Percentiles rank a stretch among this genome's conserved stretches.
phyloP scores from a whole-genome alignment of 2,888 invertebrate genomes.

The Schizotus pectinicornis region DNA sequence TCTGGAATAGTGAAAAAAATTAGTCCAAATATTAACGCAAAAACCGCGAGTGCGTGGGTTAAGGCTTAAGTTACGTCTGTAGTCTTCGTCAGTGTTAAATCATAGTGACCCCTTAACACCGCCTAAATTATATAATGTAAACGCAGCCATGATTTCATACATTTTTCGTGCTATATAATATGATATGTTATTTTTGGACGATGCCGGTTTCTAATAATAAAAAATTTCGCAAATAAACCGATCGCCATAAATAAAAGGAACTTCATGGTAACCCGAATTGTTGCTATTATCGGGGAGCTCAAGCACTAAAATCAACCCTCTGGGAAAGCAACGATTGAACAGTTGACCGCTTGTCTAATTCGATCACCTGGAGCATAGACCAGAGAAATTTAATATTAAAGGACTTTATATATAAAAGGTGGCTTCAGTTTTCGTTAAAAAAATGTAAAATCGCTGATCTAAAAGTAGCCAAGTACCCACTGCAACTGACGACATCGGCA shows the following conservation, averaged over 20 bases:
- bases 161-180: conserved; percentile 43
- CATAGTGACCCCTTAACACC: conserved; percentile 18
- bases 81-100: conserved; percentile 18
- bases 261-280: not conserved
- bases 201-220: conserved; percentile 51
- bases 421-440: conserved; percentile 39
- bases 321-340: too few species aligned
- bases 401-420: conserved; percentile 26
- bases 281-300: too few species aligned
- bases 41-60: conserved; percentile 10
- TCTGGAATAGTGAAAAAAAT: conserved; percentile 7
- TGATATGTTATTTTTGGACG: conserved; percentile 54
- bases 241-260: conserved; percentile 33
- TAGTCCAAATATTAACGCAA: conserved; percentile 8
- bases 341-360: conserved; percentile 6
- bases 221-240: conserved; percentile 45
- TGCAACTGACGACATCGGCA: conserved; percentile 57
- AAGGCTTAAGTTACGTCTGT: not conserved
- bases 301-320: too few species aligned
- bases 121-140: conserved; percentile 47
- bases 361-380: conserved; percentile 6
- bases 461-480: conserved; percentile 53
- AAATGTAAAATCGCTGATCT: conserved; percentile 46
- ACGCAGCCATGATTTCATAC: conserved; percentile 43
- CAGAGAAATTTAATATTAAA: conserved; percentile 19